Conservation (phyloP, 2,113 vertebrate genomes). For the Catharus fuscescens region DNA sequence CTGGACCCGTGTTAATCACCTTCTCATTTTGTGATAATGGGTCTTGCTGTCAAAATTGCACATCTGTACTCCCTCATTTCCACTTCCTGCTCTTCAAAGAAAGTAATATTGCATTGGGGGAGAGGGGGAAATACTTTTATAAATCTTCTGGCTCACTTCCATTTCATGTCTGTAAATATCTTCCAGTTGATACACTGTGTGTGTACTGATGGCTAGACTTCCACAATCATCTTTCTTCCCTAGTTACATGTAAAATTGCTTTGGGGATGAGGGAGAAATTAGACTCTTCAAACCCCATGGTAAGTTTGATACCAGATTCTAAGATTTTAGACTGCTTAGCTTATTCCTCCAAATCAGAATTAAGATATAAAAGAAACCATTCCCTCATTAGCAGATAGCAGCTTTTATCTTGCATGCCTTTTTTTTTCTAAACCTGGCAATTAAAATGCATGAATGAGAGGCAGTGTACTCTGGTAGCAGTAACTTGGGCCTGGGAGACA, state of each 20-base stretch:
- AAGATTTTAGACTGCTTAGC: neutral
- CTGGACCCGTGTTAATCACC: neutral
- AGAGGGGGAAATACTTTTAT: neutral
- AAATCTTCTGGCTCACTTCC: neutral
- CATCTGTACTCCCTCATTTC: conserved; percentile 13
- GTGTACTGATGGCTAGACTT: neutral
- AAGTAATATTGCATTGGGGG: neutral
- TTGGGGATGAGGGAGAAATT: neutral
- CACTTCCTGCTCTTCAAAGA: conserved; percentile 6
- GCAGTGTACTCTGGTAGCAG: neutral
- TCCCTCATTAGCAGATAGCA: conserved; percentile 11
- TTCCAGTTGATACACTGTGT: neutral
- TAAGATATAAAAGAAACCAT: neutral
- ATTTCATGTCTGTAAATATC: neutral
- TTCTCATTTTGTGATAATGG: conserved; percentile 27
- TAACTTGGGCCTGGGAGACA: conserved; percentile 11
- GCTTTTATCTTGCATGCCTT: neutral
- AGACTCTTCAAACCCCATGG: neutral
- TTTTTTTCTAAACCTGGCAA: neutral
- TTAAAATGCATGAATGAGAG: neutral
- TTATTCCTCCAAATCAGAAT: neutral
- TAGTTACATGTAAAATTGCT: neutral
- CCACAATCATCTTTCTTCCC: neutral
- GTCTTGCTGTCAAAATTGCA: neutral
- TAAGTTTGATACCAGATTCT: neutral